A percentile compares a stretch with the other conserved stretches of the same genome.
These are phyloP conservation scores for Thripadectes ignobilis DNA, from an alignment of 2,797 vertebrate genomes.

Conservation along the genomic window DNA sequence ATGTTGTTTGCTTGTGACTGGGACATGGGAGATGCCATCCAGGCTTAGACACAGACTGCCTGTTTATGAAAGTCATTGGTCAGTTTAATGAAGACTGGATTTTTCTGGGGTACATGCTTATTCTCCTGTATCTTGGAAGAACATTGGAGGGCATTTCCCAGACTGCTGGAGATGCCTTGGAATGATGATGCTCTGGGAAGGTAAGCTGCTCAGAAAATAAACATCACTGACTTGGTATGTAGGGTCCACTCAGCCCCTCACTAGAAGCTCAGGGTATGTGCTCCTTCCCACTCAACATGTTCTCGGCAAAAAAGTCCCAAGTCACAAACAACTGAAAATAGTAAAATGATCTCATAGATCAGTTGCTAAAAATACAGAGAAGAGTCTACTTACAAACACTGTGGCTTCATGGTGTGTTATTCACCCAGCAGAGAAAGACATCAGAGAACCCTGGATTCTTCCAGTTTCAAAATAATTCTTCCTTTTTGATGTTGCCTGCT, in stretches of 20 bases:
- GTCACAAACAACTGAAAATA: constrained; percentile 72
- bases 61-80: background rate
- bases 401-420: background rate
- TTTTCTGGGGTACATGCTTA: background rate
- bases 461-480: background rate
- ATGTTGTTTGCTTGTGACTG: background rate
- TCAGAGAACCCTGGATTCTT: background rate
- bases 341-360: constrained; percentile 67
- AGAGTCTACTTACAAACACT: constrained; percentile 33
- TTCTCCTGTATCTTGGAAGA: background rate
- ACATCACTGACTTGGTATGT: background rate
- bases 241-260: background rate
- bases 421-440: background rate
- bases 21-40: background rate
- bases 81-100: background rate
- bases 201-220: background rate
- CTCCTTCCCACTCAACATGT: constrained; percentile 22
- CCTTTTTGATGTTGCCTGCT: background rate
- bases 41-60: background rate
- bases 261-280: background rate
- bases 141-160: background rate
- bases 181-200: background rate
- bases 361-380: constrained; percentile 65
- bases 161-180: background rate
- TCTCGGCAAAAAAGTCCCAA: constrained; percentile 35